These are phyloP conservation scores for Chlamydotis undulata DNA, from an alignment of 2,113 vertebrate species.

Conservation along the genomic window DNA sequence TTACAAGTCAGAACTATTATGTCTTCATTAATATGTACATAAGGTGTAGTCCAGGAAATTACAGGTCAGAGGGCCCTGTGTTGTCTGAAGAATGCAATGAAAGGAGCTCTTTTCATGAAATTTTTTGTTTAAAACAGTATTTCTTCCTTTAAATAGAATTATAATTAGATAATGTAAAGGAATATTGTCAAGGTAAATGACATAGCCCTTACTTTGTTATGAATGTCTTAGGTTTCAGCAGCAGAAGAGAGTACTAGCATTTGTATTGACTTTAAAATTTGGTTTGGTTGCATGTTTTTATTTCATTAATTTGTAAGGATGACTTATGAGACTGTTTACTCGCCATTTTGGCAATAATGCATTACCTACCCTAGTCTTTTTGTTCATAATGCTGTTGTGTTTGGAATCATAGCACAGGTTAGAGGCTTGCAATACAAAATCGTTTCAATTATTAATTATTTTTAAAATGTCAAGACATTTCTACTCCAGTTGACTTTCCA, in stretches of 20 bases:
- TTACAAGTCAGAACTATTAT: background rate
- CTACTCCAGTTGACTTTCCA: background rate
- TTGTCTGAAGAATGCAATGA: background rate
- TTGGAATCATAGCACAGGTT: background rate
- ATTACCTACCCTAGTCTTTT: background rate
- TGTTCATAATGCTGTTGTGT: background rate
- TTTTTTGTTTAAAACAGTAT: background rate
- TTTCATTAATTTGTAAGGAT: background rate
- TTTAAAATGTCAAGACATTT: background rate
- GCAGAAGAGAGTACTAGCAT: background rate
- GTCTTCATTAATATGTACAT: slow-evolving; percentile 4
- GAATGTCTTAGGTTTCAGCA: background rate
- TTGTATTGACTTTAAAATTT: background rate
- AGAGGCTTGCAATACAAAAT: fast-evolving
- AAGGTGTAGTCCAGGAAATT: background rate
- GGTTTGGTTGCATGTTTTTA: background rate
- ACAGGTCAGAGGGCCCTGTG: background rate
- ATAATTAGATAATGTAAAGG: background rate
- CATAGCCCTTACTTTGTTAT: background rate
- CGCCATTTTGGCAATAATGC: background rate
- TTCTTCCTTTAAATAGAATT: background rate
- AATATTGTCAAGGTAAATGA: background rate
- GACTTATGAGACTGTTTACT: background rate
- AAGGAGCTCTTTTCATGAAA: background rate
- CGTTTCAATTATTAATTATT: background rate